Conservation (phyloP, 1,140 invertebrate species). For the Drosophila subobscura region DNA sequence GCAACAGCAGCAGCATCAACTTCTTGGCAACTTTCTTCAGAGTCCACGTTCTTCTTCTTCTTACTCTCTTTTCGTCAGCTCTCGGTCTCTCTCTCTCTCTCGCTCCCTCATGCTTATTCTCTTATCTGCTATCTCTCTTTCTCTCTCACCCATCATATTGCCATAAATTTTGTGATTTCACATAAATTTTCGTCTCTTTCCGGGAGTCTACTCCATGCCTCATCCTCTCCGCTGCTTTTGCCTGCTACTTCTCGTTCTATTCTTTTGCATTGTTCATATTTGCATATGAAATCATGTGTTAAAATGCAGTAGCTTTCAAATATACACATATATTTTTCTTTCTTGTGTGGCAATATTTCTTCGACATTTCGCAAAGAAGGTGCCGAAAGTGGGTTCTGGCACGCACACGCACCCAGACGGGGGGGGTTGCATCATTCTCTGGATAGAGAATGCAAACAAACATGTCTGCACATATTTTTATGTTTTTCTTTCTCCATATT, state of each 20-base stretch:
- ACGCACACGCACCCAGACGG: too few relatives aligned
- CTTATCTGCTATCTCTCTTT: constrained; percentile 3
- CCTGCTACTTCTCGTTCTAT: background rate
- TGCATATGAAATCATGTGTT: constrained; percentile 81
- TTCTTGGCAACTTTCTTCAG: constrained; percentile 54
- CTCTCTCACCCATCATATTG: constrained; percentile 52
- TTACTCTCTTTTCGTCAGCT: background rate
- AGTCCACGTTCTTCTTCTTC: constrained; percentile 3
- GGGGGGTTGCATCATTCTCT: too few relatives aligned
- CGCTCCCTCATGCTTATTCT: background rate
- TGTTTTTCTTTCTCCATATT: background rate
- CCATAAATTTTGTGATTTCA: constrained; percentile 77
- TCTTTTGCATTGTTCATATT: constrained; percentile 65
- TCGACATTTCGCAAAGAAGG: background rate
- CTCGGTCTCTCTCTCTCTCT: constrained; percentile 15
- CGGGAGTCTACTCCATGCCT: background rate
- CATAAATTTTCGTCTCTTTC: constrained; percentile 61
- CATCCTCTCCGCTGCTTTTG: too few relatives aligned
- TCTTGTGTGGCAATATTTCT: constrained; percentile 53
- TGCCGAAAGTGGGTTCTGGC: too few relatives aligned
- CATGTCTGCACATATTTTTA: background rate
- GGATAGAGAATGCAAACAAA: constrained; percentile 1
- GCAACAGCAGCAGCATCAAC: constrained; percentile 48
- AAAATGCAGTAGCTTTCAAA: constrained; percentile 65
- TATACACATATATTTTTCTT: constrained; percentile 25